Conservation (phyloP, 2,113 vertebrate species). For the Elgaria multicarinata region DNA sequence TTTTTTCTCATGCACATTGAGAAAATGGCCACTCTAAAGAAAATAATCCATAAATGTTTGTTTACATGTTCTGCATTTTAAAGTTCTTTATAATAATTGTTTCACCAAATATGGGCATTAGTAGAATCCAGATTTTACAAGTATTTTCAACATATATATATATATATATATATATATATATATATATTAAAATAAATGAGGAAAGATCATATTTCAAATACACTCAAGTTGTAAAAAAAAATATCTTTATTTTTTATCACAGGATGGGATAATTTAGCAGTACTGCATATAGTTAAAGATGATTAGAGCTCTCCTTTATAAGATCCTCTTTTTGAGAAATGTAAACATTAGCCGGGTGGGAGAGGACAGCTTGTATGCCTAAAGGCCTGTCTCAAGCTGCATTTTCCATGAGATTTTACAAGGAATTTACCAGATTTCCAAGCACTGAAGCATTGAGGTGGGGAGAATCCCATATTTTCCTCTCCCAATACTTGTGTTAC, state of each 20-base stretch:
- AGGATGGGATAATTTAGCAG: neutral
- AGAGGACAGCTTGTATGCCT: neutral
- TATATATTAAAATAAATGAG: constrained; percentile 19
- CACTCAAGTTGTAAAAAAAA: neutral
- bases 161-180: neutral
- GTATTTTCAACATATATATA: neutral
- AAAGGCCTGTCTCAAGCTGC: neutral
- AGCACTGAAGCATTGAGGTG: neutral
- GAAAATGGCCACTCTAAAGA: constrained; percentile 65
- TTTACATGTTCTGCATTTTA: constrained; percentile 60
- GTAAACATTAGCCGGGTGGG: neutral
- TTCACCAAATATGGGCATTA: neutral
- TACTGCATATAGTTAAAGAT: neutral
- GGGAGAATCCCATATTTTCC: neutral
- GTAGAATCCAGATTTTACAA: neutral
- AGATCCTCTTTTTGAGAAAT: neutral
- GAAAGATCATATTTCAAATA: fast-evolving
- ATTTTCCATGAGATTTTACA: neutral
- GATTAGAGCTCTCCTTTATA: neutral
- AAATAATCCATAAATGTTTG: constrained; percentile 57
- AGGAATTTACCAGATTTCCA: neutral
- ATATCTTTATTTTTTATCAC: neutral
- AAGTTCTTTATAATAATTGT: constrained; percentile 50
- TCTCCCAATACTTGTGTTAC: neutral
- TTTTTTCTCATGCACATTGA: constrained; percentile 65